Conservation (phyloP, 53 echinoderm and acorn worm genomes). For the Stichopus horrens region DNA sequence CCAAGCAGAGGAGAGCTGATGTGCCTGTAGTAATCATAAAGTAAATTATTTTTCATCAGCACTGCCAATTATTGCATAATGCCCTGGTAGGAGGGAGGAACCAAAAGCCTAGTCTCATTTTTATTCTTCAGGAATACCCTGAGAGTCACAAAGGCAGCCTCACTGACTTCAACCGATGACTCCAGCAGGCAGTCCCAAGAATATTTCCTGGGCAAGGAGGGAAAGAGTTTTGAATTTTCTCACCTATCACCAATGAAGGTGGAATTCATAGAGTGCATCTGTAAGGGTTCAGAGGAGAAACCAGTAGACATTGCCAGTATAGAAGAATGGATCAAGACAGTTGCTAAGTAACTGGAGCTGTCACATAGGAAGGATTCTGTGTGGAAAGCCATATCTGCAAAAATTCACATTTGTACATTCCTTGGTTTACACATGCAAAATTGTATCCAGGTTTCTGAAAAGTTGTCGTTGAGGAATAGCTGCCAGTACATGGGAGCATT, state of each 20-base stretch:
- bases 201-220: constrained; percentile 73
- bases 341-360: background rate
- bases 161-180: constrained; percentile 70
- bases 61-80: background rate
- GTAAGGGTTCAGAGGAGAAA: constrained; percentile 57
- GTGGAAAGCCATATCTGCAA: background rate
- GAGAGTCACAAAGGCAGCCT: constrained; percentile 73
- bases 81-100: background rate
- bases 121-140: constrained; percentile 71
- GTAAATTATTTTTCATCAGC: background rate
- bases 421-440: background rate
- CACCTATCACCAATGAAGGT: constrained; percentile 69
- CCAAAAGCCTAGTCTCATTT: background rate
- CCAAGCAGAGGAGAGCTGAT: background rate
- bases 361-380: background rate
- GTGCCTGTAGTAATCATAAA: background rate
- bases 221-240: constrained; percentile 87
- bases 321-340: constrained; percentile 75
- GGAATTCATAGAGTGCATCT: constrained; percentile 83
- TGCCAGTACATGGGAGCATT: no score
- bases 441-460: no score
- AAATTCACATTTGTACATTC: background rate
- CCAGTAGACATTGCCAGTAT: constrained; percentile 61
- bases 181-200: constrained; percentile 53
- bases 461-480: no score